Base-by-base conservation (phyloP, 2,888 invertebrate genomes). In the Archaeoteleia sp. region DNA sequence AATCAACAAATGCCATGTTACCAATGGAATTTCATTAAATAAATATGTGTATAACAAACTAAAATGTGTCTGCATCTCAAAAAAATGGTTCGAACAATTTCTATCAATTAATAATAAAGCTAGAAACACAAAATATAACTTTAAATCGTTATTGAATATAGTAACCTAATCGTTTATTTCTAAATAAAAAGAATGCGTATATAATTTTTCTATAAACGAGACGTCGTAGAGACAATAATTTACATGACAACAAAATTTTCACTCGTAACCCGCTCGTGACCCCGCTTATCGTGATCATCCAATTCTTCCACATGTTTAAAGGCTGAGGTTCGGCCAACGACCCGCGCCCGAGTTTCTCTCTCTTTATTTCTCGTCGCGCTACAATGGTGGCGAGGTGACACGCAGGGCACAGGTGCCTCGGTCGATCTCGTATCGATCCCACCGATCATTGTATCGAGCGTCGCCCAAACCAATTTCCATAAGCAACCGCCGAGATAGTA, bases 291-390 rank as follows among this genome's bases (percentile, higher is more conserved):
- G 78, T 53, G 82, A 84, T 84, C 80, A 74, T 76, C 73, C 80
- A 78, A 82, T 83, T 84, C 82, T 84, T 83, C 83, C 79, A 84
- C 80, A 84, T 81, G 82, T 83, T 84, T 81, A 82, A 83, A 82
- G 75, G 70, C 71, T 51, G 23, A 40, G 68, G 30, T 30, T 23
- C 62, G 71, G 71, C 40, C 71, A 68, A 42, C 68, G 54, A 68
- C 57, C 46, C 60, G 53, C 14, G 35, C 51, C 10, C 39, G 34
- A 45, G 58, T 46, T 43, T 57, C 66, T 39, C 51, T 15, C 61
- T 53, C 67, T 61, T 67, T 45, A 55, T 71, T 49, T 66, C 49
- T 42, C 67, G 57, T 60, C 57, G 62, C 58, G 43, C 39, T 48
- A 65, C 66, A 66, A 62, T 55, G 62, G 67, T 46, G 54, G 46